Percentiles rank a stretch among this genome's conserved stretches.
These are phyloP conservation scores for Choloepus didactylus DNA, from an alignment of 2,797 vertebrate species.

Conservation along the genomic window DNA sequence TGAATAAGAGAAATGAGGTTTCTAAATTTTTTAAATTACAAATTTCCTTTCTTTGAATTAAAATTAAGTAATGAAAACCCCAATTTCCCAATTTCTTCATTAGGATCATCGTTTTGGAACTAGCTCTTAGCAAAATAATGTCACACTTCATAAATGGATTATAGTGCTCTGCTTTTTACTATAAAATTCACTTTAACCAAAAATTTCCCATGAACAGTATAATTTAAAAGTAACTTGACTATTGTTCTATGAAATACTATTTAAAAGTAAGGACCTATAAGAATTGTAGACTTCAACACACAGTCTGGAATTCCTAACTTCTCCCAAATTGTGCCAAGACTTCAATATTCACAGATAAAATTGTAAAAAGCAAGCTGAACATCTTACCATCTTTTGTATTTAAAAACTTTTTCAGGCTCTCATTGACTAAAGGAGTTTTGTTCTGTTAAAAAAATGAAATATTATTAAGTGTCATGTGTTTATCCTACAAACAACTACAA, in stretches of 20 bases:
- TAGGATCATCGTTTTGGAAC: background rate
- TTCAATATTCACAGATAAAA: background rate
- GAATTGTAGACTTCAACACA: background rate
- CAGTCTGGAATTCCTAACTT: background rate
- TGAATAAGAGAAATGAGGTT: background rate
- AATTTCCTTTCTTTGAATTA: background rate
- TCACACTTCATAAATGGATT: background rate
- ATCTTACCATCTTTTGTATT: constrained; percentile 95
- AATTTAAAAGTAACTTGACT: background rate
- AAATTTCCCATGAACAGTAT: background rate
- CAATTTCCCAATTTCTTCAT: background rate
- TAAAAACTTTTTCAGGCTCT: constrained; percentile 95
- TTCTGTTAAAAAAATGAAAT: constrained; percentile 89
- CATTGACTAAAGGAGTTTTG: constrained; percentile 95
- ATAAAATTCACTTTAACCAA: background rate
- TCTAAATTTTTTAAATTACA: background rate
- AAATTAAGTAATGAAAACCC: background rate
- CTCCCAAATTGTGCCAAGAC: background rate
- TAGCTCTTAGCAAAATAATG: background rate
- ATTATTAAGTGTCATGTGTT: constrained; percentile 27
- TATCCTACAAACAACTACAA: constrained; percentile 22
- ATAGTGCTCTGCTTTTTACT: background rate
- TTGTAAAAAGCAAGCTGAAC: background rate
- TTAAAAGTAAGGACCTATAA: background rate
- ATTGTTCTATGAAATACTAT: background rate